Conservation (phyloP, 1,140 invertebrate species). For the Drosophila bocqueti region DNA sequence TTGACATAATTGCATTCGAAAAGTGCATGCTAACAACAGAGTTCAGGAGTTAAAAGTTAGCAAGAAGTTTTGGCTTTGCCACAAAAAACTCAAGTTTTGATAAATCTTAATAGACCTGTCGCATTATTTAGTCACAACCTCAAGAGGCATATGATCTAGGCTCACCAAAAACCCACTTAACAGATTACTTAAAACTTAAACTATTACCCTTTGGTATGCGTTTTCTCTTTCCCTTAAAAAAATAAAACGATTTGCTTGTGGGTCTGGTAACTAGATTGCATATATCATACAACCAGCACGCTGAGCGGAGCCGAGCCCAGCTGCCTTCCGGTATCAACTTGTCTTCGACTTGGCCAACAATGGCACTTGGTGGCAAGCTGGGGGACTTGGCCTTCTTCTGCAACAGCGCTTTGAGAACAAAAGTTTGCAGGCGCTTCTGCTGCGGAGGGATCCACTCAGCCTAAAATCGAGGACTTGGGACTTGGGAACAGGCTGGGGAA, state of each 20-base stretch:
- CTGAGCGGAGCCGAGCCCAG: conserved; percentile 14
- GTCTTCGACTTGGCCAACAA: conserved; percentile 66
- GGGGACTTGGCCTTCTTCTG: conserved; percentile 48
- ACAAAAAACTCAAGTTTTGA: not conserved
- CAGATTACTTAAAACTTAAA: not conserved
- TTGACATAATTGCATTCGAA: conserved; percentile 61
- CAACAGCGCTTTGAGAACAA: conserved; percentile 59
- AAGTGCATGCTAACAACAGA: not conserved
- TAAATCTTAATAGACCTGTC: not conserved
- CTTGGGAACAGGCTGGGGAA: conserved; percentile 21
- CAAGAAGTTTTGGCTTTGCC: too few relatives aligned
- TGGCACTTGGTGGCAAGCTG: conserved; percentile 57
- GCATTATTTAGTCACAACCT: not conserved
- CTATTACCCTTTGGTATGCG: not conserved
- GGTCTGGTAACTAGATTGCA: conserved; percentile 21
- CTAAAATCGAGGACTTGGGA: conserved; percentile 55
- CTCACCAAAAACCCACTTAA: not conserved
- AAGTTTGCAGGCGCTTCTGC: conserved; percentile 53
- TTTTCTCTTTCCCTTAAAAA: conserved; percentile 18
- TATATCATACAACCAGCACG: conserved; percentile 37
- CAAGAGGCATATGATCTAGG: not conserved
- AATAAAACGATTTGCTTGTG: conserved; percentile 60
- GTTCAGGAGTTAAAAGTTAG: not conserved
- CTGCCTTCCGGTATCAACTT: conserved; percentile 47
- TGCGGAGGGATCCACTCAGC: conserved; percentile 60